Base-by-base conservation (phyloP, 2,797 vertebrate genomes). In the Miichthys miiuy region DNA sequence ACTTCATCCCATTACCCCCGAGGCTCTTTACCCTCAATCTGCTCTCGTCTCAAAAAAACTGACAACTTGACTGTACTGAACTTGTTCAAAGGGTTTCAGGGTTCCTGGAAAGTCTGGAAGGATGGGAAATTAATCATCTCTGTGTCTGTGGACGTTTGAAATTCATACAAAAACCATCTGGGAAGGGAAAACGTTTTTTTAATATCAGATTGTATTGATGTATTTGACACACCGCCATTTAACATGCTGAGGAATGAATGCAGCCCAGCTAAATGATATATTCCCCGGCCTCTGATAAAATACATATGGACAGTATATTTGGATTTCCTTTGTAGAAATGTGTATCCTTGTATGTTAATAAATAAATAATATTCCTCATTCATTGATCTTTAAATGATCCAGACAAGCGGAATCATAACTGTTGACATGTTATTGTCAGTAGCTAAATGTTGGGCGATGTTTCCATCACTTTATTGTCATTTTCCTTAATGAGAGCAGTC, bases 1-100 rank as follows among this genome's bases (percentile, higher is more conserved):
- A 88, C 85, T 87, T 68, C 85, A 85, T 91, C 89, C 88, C 86
- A 85, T 91, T 87, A 81, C 87, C 83, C 91, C 88, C 25, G 79
- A 90, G 90, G 86, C 86, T 85, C 77, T 87, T 90, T 89, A 90
- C 82, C 89, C 93, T 90, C 89, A 81, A 89, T 90, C 91, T 90
- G 87, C 86, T 89, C 89, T 80, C 64, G 78, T 89, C 75, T 88
- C 55, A 1, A 80, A 87, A 81, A 87, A 90, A 91, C 87, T 83
- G 91, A 91, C 89, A 91, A 78, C 82, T 87, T 76, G 75, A 87
- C 84, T 81, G 72, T 76, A 69, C 85, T 87, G 84, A 88, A 90
- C 88, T 87, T 77, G 75, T 91, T 92, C 87, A 91, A 92, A 92
- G 88, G 67, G 63, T 82, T 80, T 79, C 58, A 20, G 48, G 58